Conservation (phyloP, 2,888 invertebrate species). For the Pimpla rufipes region DNA sequence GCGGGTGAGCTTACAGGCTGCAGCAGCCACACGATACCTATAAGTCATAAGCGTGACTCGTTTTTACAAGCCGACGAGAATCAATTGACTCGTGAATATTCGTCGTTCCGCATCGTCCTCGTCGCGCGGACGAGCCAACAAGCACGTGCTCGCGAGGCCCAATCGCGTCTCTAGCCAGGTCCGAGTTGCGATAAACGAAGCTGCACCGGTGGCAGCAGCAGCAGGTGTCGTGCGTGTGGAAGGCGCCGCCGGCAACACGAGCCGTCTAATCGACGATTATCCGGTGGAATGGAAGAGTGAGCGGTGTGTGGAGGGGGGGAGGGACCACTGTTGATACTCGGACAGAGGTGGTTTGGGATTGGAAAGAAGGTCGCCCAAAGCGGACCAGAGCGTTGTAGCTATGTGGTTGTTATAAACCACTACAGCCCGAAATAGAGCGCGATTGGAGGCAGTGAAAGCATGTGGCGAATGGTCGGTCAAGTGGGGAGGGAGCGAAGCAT, state of each 20-base stretch:
- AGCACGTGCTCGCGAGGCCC: slow-evolving; percentile 28
- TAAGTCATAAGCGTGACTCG: neutral
- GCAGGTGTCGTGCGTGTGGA: slow-evolving; percentile 39
- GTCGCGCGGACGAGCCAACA: neutral
- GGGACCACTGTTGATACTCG: neutral
- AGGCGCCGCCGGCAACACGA: slow-evolving; percentile 20
- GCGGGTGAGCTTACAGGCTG: slow-evolving; percentile 13
- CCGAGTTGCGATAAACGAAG: neutral
- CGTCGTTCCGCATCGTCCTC: slow-evolving; percentile 6
- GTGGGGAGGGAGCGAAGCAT: slow-evolving; percentile 1
- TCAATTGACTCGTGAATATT: neutral
- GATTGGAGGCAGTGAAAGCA: slow-evolving; percentile 33
- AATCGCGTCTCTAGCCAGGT: neutral
- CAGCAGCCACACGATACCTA: neutral
- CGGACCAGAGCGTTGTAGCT: neutral
- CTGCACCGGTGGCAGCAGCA: slow-evolving; percentile 7
- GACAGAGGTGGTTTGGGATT: neutral
- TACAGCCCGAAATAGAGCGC: neutral
- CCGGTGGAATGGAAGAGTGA: slow-evolving; percentile 14
- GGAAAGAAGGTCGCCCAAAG: slow-evolving; percentile 9
- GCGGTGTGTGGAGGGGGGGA: neutral
- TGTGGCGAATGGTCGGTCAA: slow-evolving; percentile 7
- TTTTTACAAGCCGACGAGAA: neutral
- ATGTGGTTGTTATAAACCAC: neutral
- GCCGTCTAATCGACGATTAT: slow-evolving; percentile 15